phyloP scores from a whole-genome alignment of 1,140 invertebrate species.

The Trissolcus basalis region DNA sequence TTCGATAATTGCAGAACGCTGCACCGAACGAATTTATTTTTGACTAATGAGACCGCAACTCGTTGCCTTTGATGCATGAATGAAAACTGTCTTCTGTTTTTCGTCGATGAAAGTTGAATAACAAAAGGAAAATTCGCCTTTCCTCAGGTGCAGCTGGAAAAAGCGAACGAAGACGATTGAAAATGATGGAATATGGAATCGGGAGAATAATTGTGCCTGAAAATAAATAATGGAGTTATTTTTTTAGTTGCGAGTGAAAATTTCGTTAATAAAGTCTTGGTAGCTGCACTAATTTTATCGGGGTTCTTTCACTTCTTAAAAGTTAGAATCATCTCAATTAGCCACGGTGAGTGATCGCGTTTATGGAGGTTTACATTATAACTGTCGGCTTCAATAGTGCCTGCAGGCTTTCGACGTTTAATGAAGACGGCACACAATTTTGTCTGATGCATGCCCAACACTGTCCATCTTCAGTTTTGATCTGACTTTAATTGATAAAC shows the following conservation, averaged over 20 bases:
- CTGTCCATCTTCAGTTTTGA: too few species aligned
- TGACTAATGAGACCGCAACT: constrained; percentile 13
- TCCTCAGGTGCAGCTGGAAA: too few species aligned
- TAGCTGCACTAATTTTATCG: constrained; percentile 46
- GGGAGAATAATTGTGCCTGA: not conserved
- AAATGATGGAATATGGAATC: too few species aligned
- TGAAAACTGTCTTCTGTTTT: not conserved
- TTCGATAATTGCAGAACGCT: constrained; percentile 38
- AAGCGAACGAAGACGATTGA: too few species aligned
- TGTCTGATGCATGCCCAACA: not conserved
- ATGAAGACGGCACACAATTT: constrained; percentile 49
- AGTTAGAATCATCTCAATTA: constrained; percentile 55
- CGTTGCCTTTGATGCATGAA: not conserved
- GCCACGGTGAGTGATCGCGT: constrained; percentile 55
- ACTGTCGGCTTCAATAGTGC: constrained; percentile 52
- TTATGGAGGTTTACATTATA: constrained; percentile 55
- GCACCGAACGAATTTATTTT: constrained; percentile 33
- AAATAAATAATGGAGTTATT: not conserved
- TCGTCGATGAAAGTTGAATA: too few species aligned
- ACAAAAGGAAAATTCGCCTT: too few species aligned
- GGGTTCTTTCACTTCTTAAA: constrained; percentile 55
- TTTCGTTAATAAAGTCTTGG: constrained; percentile 34
- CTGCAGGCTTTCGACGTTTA: constrained; percentile 52
- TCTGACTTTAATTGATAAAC: too few species aligned
- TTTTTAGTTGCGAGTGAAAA: constrained; percentile 24